Conservation (phyloP, 2,797 vertebrate species). For the Sebastes taczanowskii region DNA sequence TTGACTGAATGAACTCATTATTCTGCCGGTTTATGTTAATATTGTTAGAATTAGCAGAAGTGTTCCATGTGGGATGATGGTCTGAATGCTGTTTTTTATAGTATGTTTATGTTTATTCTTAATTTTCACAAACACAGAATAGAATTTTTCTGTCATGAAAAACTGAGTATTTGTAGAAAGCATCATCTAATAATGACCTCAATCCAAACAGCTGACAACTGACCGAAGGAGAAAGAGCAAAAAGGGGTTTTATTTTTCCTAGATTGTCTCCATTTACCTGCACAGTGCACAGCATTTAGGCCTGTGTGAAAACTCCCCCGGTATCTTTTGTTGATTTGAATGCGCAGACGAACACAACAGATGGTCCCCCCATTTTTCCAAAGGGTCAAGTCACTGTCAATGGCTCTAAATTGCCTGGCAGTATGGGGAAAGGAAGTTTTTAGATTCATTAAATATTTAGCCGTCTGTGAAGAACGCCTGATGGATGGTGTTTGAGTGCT, state of each 20-base stretch:
- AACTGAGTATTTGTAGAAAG: not conserved
- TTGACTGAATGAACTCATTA: slow-evolving; percentile 22
- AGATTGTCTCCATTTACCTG: slow-evolving; percentile 48
- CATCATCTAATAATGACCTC: not conserved
- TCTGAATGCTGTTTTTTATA: not conserved
- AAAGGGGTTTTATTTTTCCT: not conserved
- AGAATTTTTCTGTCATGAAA: not conserved
- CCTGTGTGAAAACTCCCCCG: slow-evolving; percentile 46
- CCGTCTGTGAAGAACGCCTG: slow-evolving; percentile 55
- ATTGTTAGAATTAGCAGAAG: not conserved
- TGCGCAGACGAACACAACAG: slow-evolving; percentile 56
- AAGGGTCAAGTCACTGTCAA: slow-evolving; percentile 62
- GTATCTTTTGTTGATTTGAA: slow-evolving; percentile 54
- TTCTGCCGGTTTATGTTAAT: not conserved
- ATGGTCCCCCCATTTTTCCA: slow-evolving; percentile 65
- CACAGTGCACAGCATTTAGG: not conserved
- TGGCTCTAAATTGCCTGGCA: slow-evolving; percentile 42
- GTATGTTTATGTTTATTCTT: not conserved
- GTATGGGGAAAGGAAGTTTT: slow-evolving; percentile 50
- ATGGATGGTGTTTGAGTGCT: slow-evolving; percentile 65
- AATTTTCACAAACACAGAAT: not conserved
- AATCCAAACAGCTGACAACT: not conserved
- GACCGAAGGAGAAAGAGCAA: not conserved
- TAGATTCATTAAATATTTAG: slow-evolving; percentile 56
- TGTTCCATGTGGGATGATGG: not conserved